phyloP scores from a whole-genome alignment of 2,888 invertebrate genomes.

The Pyrgus malvae region DNA sequence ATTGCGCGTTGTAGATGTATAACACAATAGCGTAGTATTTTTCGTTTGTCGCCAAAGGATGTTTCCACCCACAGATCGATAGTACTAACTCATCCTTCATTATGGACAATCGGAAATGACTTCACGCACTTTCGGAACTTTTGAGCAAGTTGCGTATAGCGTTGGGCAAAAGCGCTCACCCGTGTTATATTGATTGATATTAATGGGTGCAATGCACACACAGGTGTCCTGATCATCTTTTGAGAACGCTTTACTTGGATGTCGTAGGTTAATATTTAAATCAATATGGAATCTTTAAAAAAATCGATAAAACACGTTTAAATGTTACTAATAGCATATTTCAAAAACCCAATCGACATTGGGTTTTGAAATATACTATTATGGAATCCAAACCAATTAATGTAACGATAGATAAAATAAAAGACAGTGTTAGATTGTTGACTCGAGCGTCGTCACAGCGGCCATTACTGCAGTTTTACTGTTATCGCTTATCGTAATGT shows the following conservation, averaged over 20 bases:
- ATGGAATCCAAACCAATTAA: conserved; percentile 48
- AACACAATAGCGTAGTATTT: conserved; percentile 53
- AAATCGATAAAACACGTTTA: too few species aligned
- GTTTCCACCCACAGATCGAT: conserved; percentile 80
- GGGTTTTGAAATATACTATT: too few species aligned
- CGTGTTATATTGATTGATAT: conserved; percentile 39
- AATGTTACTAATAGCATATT: too few species aligned
- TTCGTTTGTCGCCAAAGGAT: conserved; percentile 71
- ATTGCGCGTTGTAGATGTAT: conserved; percentile 59
- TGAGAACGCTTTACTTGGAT: not conserved
- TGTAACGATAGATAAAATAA: conserved; percentile 35
- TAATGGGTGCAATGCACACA: conserved; percentile 53
- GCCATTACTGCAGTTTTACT: conserved; percentile 74
- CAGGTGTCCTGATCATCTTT: conserved; percentile 52
- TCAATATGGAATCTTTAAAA: too few species aligned
- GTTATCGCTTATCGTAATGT: conserved; percentile 73
- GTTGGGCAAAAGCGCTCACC: conserved; percentile 44
- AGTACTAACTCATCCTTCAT: conserved; percentile 69
- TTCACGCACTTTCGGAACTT: conserved; percentile 64
- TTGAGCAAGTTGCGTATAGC: conserved; percentile 62
- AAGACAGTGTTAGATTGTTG: conserved; percentile 62
- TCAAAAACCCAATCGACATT: too few species aligned
- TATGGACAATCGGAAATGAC: conserved; percentile 75
- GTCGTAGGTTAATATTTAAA: too few species aligned
- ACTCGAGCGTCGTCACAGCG: conserved; percentile 57